Percentiles rank a stretch among this genome's conserved stretches.
Conservation (phyloP, 53 echinoderm and acorn worm genomes). For the Zoroaster sp. region DNA sequence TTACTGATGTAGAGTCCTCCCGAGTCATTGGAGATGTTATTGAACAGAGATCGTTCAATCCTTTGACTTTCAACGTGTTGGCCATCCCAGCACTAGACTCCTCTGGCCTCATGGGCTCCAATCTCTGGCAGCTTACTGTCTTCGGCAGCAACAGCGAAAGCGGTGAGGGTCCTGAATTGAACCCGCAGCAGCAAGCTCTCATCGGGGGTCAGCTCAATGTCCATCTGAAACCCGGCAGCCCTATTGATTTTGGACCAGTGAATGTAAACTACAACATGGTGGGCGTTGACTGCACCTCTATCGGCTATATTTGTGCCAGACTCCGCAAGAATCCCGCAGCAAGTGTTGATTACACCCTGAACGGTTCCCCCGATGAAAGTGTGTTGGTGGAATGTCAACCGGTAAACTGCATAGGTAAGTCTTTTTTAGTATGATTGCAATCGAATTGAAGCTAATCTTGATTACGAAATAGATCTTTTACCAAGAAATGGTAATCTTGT, state of each 20-base stretch:
- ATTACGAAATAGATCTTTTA: too few species aligned
- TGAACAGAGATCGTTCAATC: conserved; percentile 51
- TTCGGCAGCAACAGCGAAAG: conserved; percentile 76
- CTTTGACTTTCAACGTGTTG: conserved; percentile 61
- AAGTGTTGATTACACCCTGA: conserved; percentile 67
- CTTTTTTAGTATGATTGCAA: too few species aligned
- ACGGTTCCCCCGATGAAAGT: conserved; percentile 68
- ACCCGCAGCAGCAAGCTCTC: conserved; percentile 70
- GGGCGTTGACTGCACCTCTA: conserved; percentile 64
- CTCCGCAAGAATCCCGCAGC: conserved; percentile 72
- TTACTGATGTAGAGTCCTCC: not conserved
- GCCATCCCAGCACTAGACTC: conserved; percentile 63
- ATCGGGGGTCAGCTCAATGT: conserved; percentile 58
- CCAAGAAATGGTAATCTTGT: too few species aligned
- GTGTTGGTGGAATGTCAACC: conserved; percentile 63
- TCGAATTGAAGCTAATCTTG: too few species aligned
- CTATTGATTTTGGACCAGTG: conserved; percentile 68
- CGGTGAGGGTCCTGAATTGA: conserved; percentile 68
- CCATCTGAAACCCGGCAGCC: conserved; percentile 64
- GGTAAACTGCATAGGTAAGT: conserved; percentile 54
- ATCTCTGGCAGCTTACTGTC: conserved; percentile 76
- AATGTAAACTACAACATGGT: conserved; percentile 79
- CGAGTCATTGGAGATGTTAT: conserved; percentile 18
- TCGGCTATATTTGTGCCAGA: conserved; percentile 81
- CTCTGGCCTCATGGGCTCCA: conserved; percentile 42